Conservation (phyloP, 2,797 vertebrate genomes). For the Eremophila alpestris region DNA sequence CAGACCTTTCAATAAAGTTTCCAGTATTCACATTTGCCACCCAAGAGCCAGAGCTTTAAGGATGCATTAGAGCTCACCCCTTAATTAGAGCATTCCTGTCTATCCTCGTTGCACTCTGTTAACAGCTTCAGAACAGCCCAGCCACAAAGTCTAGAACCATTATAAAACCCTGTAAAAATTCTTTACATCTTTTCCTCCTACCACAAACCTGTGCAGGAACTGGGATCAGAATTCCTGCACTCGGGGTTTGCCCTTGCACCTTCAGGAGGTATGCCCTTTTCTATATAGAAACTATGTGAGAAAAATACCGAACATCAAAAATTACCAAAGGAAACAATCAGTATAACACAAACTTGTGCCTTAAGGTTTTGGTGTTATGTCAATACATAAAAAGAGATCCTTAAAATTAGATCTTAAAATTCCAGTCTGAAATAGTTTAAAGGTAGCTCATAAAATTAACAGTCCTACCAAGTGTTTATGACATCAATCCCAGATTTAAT, state of each 20-base stretch:
- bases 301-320: neutral
- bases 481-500: slow-evolving; percentile 24
- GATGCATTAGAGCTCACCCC: neutral
- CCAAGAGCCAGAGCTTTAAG: neutral
- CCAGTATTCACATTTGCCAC: neutral
- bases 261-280: neutral
- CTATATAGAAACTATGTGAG: neutral
- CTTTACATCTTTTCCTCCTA: neutral
- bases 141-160: neutral
- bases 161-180: neutral
- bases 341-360: neutral
- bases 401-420: slow-evolving; percentile 17
- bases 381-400: neutral
- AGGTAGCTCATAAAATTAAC: slow-evolving; percentile 32
- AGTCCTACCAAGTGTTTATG: slow-evolving; percentile 34
- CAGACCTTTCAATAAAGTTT: neutral
- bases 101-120: rapidly evolving
- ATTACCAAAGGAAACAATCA: neutral
- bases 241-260: neutral
- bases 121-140: neutral
- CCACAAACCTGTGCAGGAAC: neutral
- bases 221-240: neutral
- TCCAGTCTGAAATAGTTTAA: neutral
- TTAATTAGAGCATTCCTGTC: neutral
- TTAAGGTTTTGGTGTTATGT: neutral